These are phyloP conservation scores for Vanacampus margaritifer DNA, from an alignment of 2,113 vertebrate genomes.

Conservation along the genomic window DNA sequence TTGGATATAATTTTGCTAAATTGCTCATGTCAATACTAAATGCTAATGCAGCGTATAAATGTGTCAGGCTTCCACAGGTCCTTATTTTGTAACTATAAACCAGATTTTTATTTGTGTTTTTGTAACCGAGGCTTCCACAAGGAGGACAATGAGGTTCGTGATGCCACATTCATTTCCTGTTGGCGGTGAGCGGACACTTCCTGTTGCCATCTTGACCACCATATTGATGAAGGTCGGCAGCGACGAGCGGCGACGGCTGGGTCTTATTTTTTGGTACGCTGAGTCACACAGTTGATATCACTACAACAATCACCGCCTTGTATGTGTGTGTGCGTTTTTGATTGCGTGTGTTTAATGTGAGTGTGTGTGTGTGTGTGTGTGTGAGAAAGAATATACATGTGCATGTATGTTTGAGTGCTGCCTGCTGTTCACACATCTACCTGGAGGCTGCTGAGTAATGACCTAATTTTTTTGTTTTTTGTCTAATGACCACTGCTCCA, in stretches of 20 bases:
- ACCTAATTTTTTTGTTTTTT: neutral
- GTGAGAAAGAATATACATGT: neutral
- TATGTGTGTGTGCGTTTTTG: too few relatives aligned
- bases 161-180: neutral
- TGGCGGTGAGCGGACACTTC: neutral
- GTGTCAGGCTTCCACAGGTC: too few relatives aligned
- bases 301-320: neutral
- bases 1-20: too few relatives aligned
- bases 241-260: neutral
- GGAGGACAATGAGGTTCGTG: neutral
- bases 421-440: neutral
- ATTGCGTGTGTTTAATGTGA: too few relatives aligned
- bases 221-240: neutral
- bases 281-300: neutral
- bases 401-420: neutral
- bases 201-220: neutral
- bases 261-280: neutral
- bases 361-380: too few relatives aligned
- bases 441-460: slow-evolving; percentile 1
- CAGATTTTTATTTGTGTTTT: neutral
- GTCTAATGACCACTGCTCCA: neutral
- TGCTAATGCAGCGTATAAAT: too few relatives aligned
- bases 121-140: neutral
- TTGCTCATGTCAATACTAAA: too few relatives aligned
- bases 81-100: too few relatives aligned